phyloP scores from a whole-genome alignment of 2,113 vertebrate genomes.

The Myiozetetes cayanensis region DNA sequence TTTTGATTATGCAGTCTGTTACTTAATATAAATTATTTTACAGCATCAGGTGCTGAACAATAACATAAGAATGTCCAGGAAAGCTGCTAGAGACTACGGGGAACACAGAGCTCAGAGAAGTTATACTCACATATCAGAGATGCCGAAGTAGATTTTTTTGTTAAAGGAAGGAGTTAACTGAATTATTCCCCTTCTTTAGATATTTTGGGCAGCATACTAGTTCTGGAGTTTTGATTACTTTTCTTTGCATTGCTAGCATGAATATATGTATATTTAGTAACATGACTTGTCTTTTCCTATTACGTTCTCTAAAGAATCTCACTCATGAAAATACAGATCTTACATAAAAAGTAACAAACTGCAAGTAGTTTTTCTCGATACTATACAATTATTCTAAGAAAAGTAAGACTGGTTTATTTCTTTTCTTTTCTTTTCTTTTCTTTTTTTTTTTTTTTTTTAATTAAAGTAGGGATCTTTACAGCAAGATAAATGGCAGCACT shows the following conservation, averaged over 20 bases:
- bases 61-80: not conserved
- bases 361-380: not conserved
- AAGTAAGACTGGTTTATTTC: not conserved
- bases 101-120: not conserved
- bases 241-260: not conserved
- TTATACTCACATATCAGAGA: not conserved
- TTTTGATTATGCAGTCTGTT: not conserved
- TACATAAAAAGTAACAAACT: not conserved
- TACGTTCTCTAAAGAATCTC: not conserved
- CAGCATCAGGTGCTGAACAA: not conserved
- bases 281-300: not conserved
- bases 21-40: not conserved
- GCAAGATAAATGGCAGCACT: not conserved
- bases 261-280: not conserved
- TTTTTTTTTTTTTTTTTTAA: not conserved
- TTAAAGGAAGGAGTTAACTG: not conserved
- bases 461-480: not conserved
- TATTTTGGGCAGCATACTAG: not conserved
- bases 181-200: not conserved
- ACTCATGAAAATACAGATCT: not conserved
- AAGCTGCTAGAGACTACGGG: not conserved
- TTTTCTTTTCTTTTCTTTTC: not conserved
- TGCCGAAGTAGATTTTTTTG: not conserved
- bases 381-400: not conserved
- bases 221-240: not conserved